Evolutionary conservation across 2,888 invertebrate species (phyloP), one percentile per base, ranked within the genome.

Genomic region (Tetropium fuscum): DNA sequence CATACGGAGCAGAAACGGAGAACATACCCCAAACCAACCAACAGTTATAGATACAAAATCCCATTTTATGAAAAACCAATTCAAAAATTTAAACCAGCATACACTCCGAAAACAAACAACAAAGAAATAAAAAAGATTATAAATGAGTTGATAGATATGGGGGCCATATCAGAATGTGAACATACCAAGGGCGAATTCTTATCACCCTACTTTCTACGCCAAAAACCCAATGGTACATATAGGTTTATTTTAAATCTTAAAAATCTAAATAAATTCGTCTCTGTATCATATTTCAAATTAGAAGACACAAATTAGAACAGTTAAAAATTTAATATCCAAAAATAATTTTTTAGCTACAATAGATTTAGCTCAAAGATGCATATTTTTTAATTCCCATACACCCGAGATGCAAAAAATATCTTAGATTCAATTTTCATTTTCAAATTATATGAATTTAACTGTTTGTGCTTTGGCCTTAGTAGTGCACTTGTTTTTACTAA

Each of bases 231-330:
- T 38, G 38, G 38, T 1, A 15, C 2, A 15, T 16, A 38, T 15
- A 38, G 38, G 18, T 38, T 27, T 16, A 38, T 38, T 38, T 15
- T 38, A 38, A 38, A 38, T 13, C n/a, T 38, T 3, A 38, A 38
- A 38, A 38, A 15, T 7, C 16, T 27, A 27, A 38, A 38, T 38
- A 15, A 38, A 15, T 38, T 13, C 18, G 16, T 38, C 7, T 1
- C 13, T 15, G 38, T 16, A 11, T 10, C 18, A 1, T 22, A 41
- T 11, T 41, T 41, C 7, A 41, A 41, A 20, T 20, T 41, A 20
- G 41, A 41, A 19, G 11, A 41, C 10, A 27, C 27, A n/a, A n/a
- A n/a, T n/a, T 5, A 41, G 5, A 41, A 8, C 4, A 18, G 15
- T 7, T 15, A 13, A 38, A 16, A 18, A 3, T 15, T 16, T 15